Base-by-base conservation (phyloP, 2,113 vertebrate genomes). In the Pionites leucogaster region DNA sequence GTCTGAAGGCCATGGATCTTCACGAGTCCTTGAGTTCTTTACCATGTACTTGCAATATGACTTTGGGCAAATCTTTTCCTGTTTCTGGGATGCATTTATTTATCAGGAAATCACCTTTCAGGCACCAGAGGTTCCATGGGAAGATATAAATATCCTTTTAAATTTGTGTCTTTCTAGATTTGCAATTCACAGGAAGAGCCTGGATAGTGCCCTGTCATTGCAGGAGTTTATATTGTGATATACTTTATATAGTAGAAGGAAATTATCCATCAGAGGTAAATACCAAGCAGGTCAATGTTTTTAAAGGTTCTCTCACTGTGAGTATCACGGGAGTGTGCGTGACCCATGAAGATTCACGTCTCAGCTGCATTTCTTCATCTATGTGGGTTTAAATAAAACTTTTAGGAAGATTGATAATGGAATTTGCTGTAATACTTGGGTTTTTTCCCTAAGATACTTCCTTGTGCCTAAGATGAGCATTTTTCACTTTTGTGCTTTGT, bases 401-500 rank as follows among this genome's bases (percentile, higher is more conserved):
- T 67, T 37, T 13, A 41, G n/a, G 60, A 52, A 87, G 49, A 42
- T 14, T 13, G 64, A 25, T 77, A 46, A 42, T 69, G 44, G 80
- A 3, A 4, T 92, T 95, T 87, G 53, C 20, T 42, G 27, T 87
- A 23, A 75, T 49, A 55, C 57, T 70, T 52, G 65, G 7, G 7
- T 11, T 92, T 57, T 88, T 63, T 88, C 17, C 52, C n/a, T 60
- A 41, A 96, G 57, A 47, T 42, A 52, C 49, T 78, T 93, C 39
- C 7, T 24, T 42, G 59, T 80, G 67, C 29, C 28, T 17, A 63
- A 92, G 28, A 44, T 29, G 37, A 92, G 72, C 88, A 19, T 79
- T 67, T 85, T 90, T 96, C 94, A 92, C 77, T 75, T 81, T 76
- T 97, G 70, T 74, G 85, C 91, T 89, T 95, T 95, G 59, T 88